These are phyloP conservation scores for Crossaster papposus DNA, from an alignment of 53 echinoderm and acorn worm species.

Conservation along the genomic window DNA sequence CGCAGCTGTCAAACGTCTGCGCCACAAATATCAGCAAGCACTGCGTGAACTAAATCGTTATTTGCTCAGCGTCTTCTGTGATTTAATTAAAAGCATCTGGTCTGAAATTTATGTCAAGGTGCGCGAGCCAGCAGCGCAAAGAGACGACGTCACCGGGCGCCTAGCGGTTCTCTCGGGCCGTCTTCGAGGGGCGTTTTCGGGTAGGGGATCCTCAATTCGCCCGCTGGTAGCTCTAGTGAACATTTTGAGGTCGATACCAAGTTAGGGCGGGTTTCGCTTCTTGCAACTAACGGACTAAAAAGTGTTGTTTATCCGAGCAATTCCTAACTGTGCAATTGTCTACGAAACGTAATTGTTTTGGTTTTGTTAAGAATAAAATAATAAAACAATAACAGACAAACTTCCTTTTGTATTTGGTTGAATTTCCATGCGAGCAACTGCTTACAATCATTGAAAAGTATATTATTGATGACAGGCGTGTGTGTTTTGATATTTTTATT, in stretches of 20 bases:
- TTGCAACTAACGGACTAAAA: background rate
- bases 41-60: slow-evolving; percentile 51
- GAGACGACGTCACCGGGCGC: slow-evolving; percentile 2
- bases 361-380: no score
- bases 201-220: background rate
- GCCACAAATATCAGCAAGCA: slow-evolving; percentile 43
- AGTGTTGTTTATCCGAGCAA: background rate
- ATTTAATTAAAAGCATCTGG: slow-evolving; percentile 42
- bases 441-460: no score
- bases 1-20: slow-evolving; percentile 21
- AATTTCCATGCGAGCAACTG: no score
- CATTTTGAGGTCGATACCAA: background rate
- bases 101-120: slow-evolving; percentile 13
- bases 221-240: background rate
- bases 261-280: background rate
- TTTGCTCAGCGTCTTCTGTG: slow-evolving; percentile 38
- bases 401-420: no score
- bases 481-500: no score
- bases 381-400: no score
- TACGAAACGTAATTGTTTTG: no score
- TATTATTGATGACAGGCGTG: no score
- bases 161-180: background rate
- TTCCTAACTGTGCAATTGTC: background rate
- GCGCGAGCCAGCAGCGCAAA: background rate
- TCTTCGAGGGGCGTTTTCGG: background rate